phyloP scores from a whole-genome alignment of 1,140 invertebrate species.

The Brachionus rubens region DNA sequence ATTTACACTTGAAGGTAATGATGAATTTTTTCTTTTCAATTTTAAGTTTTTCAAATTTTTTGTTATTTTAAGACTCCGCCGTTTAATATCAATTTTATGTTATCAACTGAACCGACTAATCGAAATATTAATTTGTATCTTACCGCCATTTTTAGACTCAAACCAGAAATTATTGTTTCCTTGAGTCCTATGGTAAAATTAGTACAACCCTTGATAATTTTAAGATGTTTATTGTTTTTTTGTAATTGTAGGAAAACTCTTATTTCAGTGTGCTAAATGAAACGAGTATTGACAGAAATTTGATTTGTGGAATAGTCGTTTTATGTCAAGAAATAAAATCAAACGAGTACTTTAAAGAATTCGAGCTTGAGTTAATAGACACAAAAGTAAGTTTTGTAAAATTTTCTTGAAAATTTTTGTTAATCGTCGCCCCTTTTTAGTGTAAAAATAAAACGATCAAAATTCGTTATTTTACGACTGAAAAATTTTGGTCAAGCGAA shows the following conservation, averaged over 20 bases:
- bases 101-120: constrained; percentile 1
- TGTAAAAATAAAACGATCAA: constrained; percentile 11
- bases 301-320: constrained; percentile 20
- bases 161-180: constrained; percentile 35
- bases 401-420: too few species aligned
- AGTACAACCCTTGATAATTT: not conserved
- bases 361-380: constrained; percentile 7
- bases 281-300: constrained; percentile 14
- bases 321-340: constrained; percentile 7
- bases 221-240: not conserved
- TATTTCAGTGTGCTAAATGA: constrained; percentile 41
- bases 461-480: constrained; percentile 14
- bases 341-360: constrained; percentile 17
- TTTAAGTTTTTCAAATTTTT: not conserved
- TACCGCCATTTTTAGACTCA: not conserved
- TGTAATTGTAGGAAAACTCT: not conserved
- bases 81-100: constrained; percentile 19
- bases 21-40: not conserved
- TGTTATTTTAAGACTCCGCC: constrained; percentile 16
- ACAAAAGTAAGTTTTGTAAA: constrained; percentile 5
- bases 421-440: not conserved
- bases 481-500: not conserved
- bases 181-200: not conserved
- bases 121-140: constrained; percentile 38
- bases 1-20: constrained; percentile 13